Evolutionary conservation across 2,888 invertebrate genomes (phyloP).

Genomic region (Pachliopta kotzebuea): DNA sequence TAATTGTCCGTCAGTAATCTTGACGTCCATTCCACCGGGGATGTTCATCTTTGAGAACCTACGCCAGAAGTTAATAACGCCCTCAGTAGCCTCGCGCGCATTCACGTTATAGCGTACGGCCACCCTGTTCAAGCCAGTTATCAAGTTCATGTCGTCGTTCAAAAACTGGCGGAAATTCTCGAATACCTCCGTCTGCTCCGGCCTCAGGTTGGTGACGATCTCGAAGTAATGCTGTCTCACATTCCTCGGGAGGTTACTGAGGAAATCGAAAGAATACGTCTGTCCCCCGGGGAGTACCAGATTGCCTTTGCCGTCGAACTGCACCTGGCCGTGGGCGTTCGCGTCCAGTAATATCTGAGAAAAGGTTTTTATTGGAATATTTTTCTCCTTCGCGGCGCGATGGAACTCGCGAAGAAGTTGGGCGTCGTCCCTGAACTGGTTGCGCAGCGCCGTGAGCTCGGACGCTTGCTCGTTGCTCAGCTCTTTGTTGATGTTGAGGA

Average conservation of each 20-base stretch:
- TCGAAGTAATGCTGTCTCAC: conserved; percentile 34
- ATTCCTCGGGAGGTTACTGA: conserved; percentile 25
- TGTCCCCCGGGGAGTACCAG: conserved; percentile 30
- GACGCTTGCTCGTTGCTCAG: conserved; percentile 31
- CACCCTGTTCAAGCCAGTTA: conserved; percentile 33
- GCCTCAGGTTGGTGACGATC: conserved; percentile 32
- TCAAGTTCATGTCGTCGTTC: conserved; percentile 34
- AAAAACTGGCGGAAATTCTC: conserved; percentile 33
- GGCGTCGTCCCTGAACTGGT: conserved; percentile 35
- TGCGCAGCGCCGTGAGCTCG: conserved; percentile 31
- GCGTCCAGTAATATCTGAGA: conserved; percentile 36
- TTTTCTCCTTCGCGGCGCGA: conserved; percentile 32
- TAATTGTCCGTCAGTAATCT: conserved; percentile 33
- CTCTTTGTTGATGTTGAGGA: conserved; percentile 33
- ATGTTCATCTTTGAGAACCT: conserved; percentile 29
- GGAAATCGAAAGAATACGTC: conserved; percentile 30
- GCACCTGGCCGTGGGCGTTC: conserved; percentile 12
- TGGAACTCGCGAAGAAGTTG: conserved; percentile 35
- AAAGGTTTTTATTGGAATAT: conserved; percentile 33
- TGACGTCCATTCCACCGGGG: conserved; percentile 29
- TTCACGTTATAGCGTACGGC: conserved; percentile 33
- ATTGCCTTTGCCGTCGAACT: conserved; percentile 26
- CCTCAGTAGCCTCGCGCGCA: conserved; percentile 34
- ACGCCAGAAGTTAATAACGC: conserved; percentile 36
- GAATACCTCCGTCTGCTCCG: conserved; percentile 36